Conservation (phyloP, 2,113 vertebrate genomes). For the Hylia prasina region DNA sequence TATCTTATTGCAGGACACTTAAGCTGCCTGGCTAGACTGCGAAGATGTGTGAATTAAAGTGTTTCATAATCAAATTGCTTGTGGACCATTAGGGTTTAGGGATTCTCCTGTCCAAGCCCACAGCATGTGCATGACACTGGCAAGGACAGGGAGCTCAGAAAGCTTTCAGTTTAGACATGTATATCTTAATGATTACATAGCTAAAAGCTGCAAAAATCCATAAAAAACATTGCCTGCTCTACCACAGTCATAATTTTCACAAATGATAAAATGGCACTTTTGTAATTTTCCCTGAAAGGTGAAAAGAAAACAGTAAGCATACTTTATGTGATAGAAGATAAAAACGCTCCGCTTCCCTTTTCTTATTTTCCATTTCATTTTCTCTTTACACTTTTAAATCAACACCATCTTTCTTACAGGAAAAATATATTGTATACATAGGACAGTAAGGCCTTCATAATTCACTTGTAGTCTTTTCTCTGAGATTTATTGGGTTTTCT, state of each 20-base stretch:
- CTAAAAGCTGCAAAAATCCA: neutral
- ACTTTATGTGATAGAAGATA: neutral
- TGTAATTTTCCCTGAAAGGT: neutral
- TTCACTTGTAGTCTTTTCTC: neutral
- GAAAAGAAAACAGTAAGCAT: neutral
- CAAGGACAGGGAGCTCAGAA: neutral
- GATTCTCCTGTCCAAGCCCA: neutral
- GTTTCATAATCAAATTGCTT: neutral
- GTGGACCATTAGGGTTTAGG: neutral
- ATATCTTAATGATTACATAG: neutral
- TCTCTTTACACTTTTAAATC: neutral
- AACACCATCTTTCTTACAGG: neutral
- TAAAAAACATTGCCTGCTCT: neutral
- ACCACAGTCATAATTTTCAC: neutral
- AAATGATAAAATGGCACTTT: neutral
- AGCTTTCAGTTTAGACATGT: neutral
- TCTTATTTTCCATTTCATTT: neutral
- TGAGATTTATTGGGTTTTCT: constrained; percentile 26
- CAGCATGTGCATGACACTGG: neutral
- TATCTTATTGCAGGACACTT: neutral
- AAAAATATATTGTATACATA: neutral
- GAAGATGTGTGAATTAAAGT: neutral
- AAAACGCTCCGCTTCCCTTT: neutral
- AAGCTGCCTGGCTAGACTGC: neutral
- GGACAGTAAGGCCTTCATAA: neutral